Evolutionary conservation across 2,797 vertebrate species (phyloP).

Genomic region (Sternarchorhynchus goeldii): DNA sequence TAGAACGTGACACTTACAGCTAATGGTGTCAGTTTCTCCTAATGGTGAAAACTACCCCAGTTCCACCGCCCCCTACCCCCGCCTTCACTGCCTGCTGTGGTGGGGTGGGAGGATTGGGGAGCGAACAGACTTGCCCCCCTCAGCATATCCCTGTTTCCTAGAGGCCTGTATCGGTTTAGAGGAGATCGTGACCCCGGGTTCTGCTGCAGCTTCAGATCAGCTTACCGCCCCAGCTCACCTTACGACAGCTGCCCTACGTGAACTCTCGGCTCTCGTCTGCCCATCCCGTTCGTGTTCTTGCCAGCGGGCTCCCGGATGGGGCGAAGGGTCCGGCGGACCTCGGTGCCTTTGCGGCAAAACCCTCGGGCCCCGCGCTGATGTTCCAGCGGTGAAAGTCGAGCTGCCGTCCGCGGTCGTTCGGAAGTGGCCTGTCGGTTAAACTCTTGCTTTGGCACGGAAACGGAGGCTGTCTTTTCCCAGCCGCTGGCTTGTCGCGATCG

Average conservation of each 20-base stretch:
- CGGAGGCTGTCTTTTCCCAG: background rate
- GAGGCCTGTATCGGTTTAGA: conserved; percentile 28
- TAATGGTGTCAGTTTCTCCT: no score
- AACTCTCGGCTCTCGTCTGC: conserved; percentile 9
- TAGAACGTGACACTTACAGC: no score
- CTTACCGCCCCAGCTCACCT: conserved; percentile 29
- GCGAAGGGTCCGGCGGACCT: background rate
- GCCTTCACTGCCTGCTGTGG: no score
- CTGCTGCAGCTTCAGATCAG: conserved; percentile 17
- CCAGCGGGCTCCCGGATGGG: background rate
- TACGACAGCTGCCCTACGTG: conserved; percentile 6
- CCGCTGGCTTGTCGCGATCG: background rate
- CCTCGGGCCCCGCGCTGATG: background rate
- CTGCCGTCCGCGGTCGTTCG: no score
- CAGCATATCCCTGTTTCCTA: conserved; percentile 3
- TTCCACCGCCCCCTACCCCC: no score
- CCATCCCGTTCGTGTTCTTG: background rate
- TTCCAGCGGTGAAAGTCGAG: background rate
- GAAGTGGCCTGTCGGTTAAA: no score
- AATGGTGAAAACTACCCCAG: no score
- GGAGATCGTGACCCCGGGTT: background rate
- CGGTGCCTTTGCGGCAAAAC: background rate
- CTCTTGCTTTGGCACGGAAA: background rate
- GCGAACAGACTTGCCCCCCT: background rate
- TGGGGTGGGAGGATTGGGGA: no score